Evolutionary conservation across 23 tunicate species (phyloP).

Genomic region (Trididemnum miniatum): DNA sequence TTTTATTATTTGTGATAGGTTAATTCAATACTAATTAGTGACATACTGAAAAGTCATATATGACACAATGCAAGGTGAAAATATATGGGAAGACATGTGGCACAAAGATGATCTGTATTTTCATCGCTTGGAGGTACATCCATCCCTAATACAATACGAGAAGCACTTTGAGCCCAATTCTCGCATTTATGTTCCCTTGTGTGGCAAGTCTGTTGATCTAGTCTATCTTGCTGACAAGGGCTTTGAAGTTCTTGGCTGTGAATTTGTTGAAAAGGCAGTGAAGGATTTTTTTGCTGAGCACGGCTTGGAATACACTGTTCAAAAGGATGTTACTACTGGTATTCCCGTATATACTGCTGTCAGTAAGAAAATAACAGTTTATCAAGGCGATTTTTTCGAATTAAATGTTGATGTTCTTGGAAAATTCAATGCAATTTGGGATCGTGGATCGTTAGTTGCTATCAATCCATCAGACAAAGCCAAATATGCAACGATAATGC

Average conservation of each 20-base stretch:
- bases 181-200: slow-evolving; percentile 57
- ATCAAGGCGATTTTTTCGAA: slow-evolving; percentile 60
- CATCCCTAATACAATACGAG: not conserved
- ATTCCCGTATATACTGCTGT: slow-evolving; percentile 27
- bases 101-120: not conserved
- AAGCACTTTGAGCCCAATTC: not conserved
- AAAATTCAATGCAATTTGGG: slow-evolving; percentile 67
- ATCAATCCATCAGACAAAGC: slow-evolving; percentile 32
- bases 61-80: too few species aligned
- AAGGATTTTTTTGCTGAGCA: slow-evolving; percentile 48
- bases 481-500: slow-evolving; percentile 36
- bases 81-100: slow-evolving; percentile 12
- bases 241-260: slow-evolving; percentile 72
- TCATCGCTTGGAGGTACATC: not conserved
- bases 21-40: too few species aligned
- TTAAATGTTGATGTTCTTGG: slow-evolving; percentile 29
- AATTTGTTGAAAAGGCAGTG: slow-evolving; percentile 52
- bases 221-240: slow-evolving; percentile 68
- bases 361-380: slow-evolving; percentile 56
- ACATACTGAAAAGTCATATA: too few species aligned
- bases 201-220: slow-evolving; percentile 87
- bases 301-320: not conserved
- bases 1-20: too few species aligned
- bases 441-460: slow-evolving; percentile 66
- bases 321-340: too few species aligned